Evolutionary conservation across 2,113 vertebrate species (phyloP).

Genomic region (Morphnarchus princeps): DNA sequence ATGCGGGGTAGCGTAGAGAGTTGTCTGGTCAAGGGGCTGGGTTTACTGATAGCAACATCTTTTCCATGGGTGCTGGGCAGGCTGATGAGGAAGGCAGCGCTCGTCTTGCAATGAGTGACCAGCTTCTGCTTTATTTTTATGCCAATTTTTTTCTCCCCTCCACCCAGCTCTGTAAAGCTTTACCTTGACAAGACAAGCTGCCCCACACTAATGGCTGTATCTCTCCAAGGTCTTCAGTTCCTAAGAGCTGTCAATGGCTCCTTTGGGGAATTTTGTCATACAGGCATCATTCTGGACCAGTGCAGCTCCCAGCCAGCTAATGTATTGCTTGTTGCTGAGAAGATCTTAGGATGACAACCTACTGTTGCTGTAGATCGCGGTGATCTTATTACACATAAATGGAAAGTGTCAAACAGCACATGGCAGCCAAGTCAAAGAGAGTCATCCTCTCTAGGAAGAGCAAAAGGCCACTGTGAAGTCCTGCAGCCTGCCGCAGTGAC

Average conservation of each 20-base stretch:
- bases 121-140: conserved; percentile 24
- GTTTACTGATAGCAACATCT: not conserved
- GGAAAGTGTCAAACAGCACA: not conserved
- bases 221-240: not conserved
- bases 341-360: not conserved
- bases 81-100: not conserved
- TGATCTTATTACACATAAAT: not conserved
- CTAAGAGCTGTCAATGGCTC: not conserved
- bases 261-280: not conserved
- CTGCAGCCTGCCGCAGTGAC: not conserved
- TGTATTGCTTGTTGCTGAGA: not conserved
- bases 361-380: not conserved
- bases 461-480: not conserved
- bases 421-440: not conserved
- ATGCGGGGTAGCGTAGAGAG: not conserved
- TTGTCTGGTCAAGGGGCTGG: not conserved
- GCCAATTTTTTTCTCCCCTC: not conserved
- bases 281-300: not conserved
- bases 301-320: not conserved
- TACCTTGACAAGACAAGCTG: not conserved
- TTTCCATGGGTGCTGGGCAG: not conserved
- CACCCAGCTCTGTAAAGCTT: not conserved
- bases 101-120: not conserved
- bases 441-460: not conserved
- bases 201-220: not conserved